Evolutionary conservation across 2,113 vertebrate species (phyloP).

Genomic region (Egretta garzetta): DNA sequence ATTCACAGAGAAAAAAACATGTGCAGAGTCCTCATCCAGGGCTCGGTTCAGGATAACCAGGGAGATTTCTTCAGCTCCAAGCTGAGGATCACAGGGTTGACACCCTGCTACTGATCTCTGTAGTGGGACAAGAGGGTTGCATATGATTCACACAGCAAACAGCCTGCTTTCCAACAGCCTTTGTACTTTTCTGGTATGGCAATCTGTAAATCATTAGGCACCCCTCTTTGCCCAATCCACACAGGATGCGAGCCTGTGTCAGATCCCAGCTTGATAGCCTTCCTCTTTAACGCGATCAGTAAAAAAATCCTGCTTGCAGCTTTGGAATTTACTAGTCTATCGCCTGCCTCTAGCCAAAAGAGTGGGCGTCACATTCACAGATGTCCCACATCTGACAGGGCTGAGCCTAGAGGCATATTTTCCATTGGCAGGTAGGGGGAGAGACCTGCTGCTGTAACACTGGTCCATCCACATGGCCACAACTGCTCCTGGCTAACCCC

Average conservation of each 20-base stretch:
- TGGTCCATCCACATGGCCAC: not conserved
- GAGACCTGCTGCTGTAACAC: not conserved
- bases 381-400: not conserved
- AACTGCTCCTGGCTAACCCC: not conserved
- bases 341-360: not conserved
- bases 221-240: slow-evolving; percentile 31
- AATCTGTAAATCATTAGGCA: slow-evolving; percentile 65
- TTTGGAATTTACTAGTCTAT: slow-evolving; percentile 1
- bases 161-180: slow-evolving; percentile 33
- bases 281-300: slow-evolving; percentile 3
- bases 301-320: not conserved
- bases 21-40: not conserved
- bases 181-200: not conserved
- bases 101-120: not conserved
- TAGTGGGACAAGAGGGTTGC: not conserved
- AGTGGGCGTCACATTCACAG: not conserved
- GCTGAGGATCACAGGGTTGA: not conserved
- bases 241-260: slow-evolving; percentile 48
- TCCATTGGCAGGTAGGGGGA: not conserved
- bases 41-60: not conserved
- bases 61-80: not conserved
- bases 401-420: not conserved
- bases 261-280: slow-evolving; percentile 54
- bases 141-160: slow-evolving; percentile 21
- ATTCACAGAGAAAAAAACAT: not conserved